Base-by-base conservation (phyloP, 1,140 invertebrate species). In the Bicyclus anynana region DNA sequence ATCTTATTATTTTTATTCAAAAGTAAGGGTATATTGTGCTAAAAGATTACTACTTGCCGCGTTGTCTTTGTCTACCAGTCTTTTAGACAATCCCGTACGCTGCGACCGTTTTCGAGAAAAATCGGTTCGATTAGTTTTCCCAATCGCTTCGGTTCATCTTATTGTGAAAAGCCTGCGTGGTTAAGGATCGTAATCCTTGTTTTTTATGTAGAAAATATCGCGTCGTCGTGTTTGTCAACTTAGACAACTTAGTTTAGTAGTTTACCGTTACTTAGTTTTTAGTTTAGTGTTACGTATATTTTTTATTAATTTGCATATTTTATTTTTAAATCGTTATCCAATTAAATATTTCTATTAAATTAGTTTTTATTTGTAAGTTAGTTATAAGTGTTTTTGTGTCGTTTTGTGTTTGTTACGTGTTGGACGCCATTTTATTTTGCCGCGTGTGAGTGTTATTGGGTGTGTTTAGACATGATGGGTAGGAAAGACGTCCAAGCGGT, bases 341-440 rank as follows among this genome's bases (percentile, higher is more conserved):
- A 51, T 57, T 67, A 68, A 66, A 57, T 49, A 58, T 57, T 55
- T 60, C 12, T 23, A 51, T 68, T 38, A 62, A 33, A 67, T 68
- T 66, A 67, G 47, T 64, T 52, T 65, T 62, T 61, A 62, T 74
- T 68, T 53, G 60, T 65, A 53, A 59, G 67, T 67, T 46, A 61
- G 46, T 33, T 53, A 49, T 67, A 68, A 65, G 59, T 68, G 62
- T 63, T 60, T 59, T 66, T 51, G 60, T 66, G 58, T 64, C 57
- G 59, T 62, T 69, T 51, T 40, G 60, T 50, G 53, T 66, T 38
- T 60, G 54, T 72, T 72, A 71, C 65, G 63, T 63, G 51, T 67
- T 53, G 38, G 26, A 53, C 78, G 80, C 81, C 80, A 84, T 84
- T 82, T 84, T 87, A 76, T 81, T 16, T 52, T 69, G 60, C 12